Evolutionary conservation across 1,140 invertebrate genomes (phyloP), one percentile per base, ranked within the genome.

Genomic region (roundworm (Caenorhabditis elegans)): DNA sequence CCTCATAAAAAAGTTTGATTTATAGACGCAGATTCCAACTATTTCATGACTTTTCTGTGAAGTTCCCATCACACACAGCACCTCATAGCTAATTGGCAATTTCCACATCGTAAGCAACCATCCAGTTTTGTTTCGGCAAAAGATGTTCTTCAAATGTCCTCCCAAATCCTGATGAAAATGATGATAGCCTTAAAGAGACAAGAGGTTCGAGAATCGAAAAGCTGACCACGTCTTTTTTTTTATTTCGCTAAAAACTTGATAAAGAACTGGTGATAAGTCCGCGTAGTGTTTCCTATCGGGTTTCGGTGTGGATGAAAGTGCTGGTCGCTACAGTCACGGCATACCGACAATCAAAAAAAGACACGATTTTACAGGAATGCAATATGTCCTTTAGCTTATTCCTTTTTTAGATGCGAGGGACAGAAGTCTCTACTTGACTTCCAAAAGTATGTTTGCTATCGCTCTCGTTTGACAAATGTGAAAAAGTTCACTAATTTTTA

Each of bases 191-290:
- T n/a, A n/a, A n/a, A 34, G 53, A 34, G 53, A 70, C 34, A 43
- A 5, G 34, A 17, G 60, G 43, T 70, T 70, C 60, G 60, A 70
- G 60, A 70, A 70, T 39, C 60, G 34, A 70, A 70, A 70, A 70
- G 60, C 60, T 70, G 60, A 70, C 60, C 60, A 34, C 60, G 36
- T 70, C 60, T 70, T 39, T 34, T 11, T n/a, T 70, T 70, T 70
- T 70, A 70, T 70, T 36, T 70, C n/a, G 34, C 22, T 19, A 26
- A 70, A 70, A 70, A 70, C 60, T 70, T 70, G 60, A 70, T 70
- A 70, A 8, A 70, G 60, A 70, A 70, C 60, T 70, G 60, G 60
- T 70, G 60, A 70, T 70, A 70, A 70, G 60, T 70, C 60, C 60
- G 31, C 31, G 15, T 65, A 34, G 34, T 39, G 60, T 70, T 70